Conservation (phyloP, 2,113 vertebrate genomes). For the Alligator sinensis region DNA sequence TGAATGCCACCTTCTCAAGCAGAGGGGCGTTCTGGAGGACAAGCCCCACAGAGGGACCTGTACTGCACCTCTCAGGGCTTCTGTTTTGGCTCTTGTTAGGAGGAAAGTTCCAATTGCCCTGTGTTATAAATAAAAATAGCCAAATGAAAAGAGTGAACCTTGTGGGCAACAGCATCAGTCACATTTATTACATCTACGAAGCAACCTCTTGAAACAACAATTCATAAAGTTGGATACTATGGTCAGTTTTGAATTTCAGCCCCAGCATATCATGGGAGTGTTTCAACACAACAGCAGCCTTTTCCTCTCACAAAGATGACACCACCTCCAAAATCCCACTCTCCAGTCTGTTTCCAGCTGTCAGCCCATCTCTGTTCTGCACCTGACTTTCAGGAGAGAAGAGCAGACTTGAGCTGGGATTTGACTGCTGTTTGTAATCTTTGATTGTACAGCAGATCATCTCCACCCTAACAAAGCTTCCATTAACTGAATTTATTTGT, state of each 20-base stretch:
- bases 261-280: background rate
- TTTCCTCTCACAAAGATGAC: background rate
- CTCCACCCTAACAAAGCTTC: background rate
- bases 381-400: background rate
- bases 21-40: too few species aligned
- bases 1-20: background rate
- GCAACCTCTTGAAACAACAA: constrained; percentile 28
- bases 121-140: constrained; percentile 58
- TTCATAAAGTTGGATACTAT: constrained; percentile 28
- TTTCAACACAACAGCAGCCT: background rate
- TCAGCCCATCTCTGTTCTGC: too few species aligned
- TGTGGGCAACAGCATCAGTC: constrained; percentile 35
- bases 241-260: constrained; percentile 5
- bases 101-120: constrained; percentile 22
- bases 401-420: background rate
- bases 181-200: constrained; percentile 44
- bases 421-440: background rate
- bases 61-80: rapidly evolving
- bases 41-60: background rate
- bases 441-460: background rate
- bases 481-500: background rate
- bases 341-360: background rate
- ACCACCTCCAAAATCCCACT: background rate
- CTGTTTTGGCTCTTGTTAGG: background rate
- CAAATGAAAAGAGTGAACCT: constrained; percentile 21